Evolutionary conservation across 1,140 invertebrate species (phyloP).

Genomic region (Plectrocnemia conspersa): DNA sequence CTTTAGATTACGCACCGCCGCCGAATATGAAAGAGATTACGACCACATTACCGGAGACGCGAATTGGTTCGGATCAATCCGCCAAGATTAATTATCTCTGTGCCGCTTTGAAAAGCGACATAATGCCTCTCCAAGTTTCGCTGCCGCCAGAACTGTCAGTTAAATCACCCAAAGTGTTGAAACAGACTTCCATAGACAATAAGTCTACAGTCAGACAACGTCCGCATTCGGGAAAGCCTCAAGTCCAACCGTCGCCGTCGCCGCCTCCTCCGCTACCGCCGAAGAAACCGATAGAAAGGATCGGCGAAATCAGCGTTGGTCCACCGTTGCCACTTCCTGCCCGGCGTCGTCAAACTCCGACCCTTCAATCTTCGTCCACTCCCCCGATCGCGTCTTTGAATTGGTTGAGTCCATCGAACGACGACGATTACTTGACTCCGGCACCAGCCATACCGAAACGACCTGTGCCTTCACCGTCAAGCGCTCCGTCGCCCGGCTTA

Average conservation of each 20-base stretch:
- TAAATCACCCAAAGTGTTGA: conserved; percentile 44
- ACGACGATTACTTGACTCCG: conserved; percentile 63
- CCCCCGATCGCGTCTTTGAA: conserved; percentile 41
- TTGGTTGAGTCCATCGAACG: conserved; percentile 41
- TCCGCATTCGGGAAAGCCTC: conserved; percentile 39
- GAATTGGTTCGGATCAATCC: conserved; percentile 18
- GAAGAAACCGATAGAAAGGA: conserved; percentile 59
- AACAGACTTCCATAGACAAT: conserved; percentile 38
- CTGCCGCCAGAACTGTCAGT: conserved; percentile 59
- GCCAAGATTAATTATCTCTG: conserved; percentile 28
- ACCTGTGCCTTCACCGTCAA: conserved; percentile 26
- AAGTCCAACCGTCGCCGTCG: conserved; percentile 55
- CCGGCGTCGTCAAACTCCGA: conserved; percentile 51
- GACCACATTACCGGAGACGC: conserved; percentile 20
- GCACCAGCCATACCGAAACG: conserved; percentile 45
- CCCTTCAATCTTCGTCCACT: conserved; percentile 40
- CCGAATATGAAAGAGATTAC: conserved; percentile 9
- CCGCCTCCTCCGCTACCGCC: conserved; percentile 80
- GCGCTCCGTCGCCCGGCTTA: conserved; percentile 40
- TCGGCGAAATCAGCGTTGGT: conserved; percentile 42
- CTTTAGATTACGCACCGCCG: conserved; percentile 20
- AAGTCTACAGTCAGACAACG: conserved; percentile 41
- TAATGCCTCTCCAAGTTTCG: conserved; percentile 57
- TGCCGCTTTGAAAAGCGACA: conserved; percentile 24
- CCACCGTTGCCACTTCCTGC: conserved; percentile 62